Conservation (phyloP, 2,797 vertebrate species). For the Anguilla anguilla region DNA sequence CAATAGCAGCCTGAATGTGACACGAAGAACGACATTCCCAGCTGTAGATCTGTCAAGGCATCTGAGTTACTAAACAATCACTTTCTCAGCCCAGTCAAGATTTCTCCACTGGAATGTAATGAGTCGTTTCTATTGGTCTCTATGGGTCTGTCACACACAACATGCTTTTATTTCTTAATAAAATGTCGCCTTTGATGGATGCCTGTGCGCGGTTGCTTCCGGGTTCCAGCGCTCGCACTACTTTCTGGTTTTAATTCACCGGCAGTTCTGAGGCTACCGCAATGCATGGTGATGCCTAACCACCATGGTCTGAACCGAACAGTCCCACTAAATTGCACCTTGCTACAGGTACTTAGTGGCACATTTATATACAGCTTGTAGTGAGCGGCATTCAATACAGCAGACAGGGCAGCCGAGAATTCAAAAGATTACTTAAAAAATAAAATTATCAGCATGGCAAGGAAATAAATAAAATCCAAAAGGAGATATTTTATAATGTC, state of each 20-base stretch:
- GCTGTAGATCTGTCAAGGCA: slow-evolving; percentile 20
- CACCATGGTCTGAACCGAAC: background rate
- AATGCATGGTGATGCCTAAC: background rate
- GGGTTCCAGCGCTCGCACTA: background rate
- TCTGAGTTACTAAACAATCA: slow-evolving; percentile 30
- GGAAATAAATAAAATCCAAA: background rate
- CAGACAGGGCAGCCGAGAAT: background rate
- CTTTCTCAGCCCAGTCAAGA: background rate
- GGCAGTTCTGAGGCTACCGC: slow-evolving; percentile 12
- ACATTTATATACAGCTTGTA: background rate
- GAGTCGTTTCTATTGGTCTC: slow-evolving; percentile 17
- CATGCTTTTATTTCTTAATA: slow-evolving; percentile 33
- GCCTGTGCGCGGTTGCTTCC: background rate
- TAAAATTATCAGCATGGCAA: background rate
- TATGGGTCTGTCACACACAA: slow-evolving; percentile 25
- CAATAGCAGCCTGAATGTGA: slow-evolving; percentile 21
- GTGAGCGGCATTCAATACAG: slow-evolving; percentile 14
- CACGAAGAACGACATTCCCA: slow-evolving; percentile 13
- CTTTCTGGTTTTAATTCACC: slow-evolving; percentile 26
- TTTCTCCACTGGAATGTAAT: slow-evolving; percentile 17
- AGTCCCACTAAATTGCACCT: background rate
- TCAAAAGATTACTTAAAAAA: background rate
- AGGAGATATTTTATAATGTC: background rate
- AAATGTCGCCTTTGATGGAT: slow-evolving; percentile 33
- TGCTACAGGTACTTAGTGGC: background rate